These are phyloP conservation scores for Latrodectus geometricus DNA, from an alignment of 1,140 invertebrate genomes.

Conservation along the genomic window DNA sequence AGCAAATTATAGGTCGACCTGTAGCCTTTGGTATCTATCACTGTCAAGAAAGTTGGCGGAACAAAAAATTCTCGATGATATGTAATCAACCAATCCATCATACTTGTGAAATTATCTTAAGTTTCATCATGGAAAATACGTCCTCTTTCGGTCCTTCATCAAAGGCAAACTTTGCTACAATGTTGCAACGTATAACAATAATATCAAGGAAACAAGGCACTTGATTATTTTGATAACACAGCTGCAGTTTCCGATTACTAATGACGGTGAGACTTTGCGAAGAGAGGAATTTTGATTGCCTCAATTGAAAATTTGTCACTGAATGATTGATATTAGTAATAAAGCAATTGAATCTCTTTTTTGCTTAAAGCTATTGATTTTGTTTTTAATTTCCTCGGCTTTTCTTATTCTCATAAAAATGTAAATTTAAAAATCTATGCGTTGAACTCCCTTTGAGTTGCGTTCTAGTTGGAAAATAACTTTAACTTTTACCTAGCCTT, in stretches of 20 bases:
- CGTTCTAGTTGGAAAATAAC: no score
- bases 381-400: no score
- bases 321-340: no score
- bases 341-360: no score
- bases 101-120: slow-evolving; percentile 35
- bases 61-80: slow-evolving; percentile 49
- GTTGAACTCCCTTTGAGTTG: no score
- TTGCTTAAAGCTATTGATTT: no score
- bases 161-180: slow-evolving; percentile 24
- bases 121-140: slow-evolving; percentile 19
- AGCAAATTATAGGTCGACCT: slow-evolving; percentile 38
- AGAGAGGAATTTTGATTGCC: not conserved
- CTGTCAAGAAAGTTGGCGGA: slow-evolving; percentile 17
- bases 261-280: not conserved
- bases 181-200: slow-evolving; percentile 17
- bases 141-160: slow-evolving; percentile 1
- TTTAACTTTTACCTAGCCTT: no score
- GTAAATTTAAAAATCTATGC: no score
- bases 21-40: slow-evolving; percentile 49
- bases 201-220: not conserved
- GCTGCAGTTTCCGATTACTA: not conserved
- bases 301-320: not conserved
- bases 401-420: no score
- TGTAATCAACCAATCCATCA: slow-evolving; percentile 55
- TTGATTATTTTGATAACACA: not conserved